phyloP scores from a whole-genome alignment of 2,888 invertebrate genomes.

The Plebejus melissa region DNA sequence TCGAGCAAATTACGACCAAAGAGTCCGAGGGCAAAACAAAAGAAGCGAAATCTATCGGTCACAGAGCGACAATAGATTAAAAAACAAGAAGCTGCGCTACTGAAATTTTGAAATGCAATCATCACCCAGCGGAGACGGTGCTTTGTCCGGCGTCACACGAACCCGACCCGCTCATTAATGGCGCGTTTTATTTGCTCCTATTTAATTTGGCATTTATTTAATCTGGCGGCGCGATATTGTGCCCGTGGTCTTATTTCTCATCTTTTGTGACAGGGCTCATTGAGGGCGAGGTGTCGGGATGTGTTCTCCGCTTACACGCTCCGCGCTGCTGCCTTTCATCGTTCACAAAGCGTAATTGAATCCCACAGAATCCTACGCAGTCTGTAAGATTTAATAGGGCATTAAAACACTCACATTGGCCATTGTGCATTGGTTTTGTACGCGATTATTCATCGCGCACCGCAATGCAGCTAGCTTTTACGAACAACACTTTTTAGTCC shows the following conservation, averaged over 20 bases:
- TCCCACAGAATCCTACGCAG: conserved; percentile 77
- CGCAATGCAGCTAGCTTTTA: conserved; percentile 65
- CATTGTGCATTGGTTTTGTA: conserved; percentile 74
- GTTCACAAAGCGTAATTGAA: conserved; percentile 78
- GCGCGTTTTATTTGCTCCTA: conserved; percentile 74
- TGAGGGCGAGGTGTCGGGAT: conserved; percentile 77
- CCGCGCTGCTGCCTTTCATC: conserved; percentile 74
- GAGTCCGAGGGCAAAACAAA: neutral
- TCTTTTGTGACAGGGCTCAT: conserved; percentile 77
- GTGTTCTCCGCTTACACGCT: conserved; percentile 74
- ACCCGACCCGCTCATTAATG: conserved; percentile 69
- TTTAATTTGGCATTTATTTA: conserved; percentile 80
- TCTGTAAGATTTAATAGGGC: conserved; percentile 78
- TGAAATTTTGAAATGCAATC: conserved; percentile 54
- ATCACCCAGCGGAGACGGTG: conserved; percentile 43
- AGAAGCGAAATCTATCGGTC: conserved; percentile 10
- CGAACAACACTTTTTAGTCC: conserved; percentile 59
- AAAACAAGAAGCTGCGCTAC: conserved; percentile 39
- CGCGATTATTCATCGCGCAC: conserved; percentile 73
- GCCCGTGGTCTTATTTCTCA: conserved; percentile 58
- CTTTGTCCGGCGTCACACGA: conserved; percentile 63
- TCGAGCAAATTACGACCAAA: neutral
- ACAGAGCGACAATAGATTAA: conserved; percentile 34
- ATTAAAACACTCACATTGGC: conserved; percentile 79
- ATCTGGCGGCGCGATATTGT: conserved; percentile 69